Base-by-base conservation (phyloP, 2,888 invertebrate species). In the Troglohyphantes excavatus region DNA sequence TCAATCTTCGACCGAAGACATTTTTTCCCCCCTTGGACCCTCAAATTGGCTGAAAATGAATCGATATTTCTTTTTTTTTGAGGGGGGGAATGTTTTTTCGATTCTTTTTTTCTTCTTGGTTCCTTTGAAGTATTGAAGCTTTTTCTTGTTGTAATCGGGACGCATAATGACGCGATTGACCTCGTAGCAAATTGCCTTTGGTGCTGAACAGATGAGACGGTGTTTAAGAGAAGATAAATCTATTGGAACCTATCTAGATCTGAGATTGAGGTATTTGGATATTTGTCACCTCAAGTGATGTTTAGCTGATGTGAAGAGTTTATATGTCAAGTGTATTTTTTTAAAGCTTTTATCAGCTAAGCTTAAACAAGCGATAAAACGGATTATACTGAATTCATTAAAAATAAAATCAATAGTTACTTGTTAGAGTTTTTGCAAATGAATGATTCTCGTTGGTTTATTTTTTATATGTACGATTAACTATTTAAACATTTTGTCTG, bases 111-210 rank as follows among this genome's bases (percentile, higher is more conserved):
- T n/a, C 33, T n/a, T 59, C 1, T 65, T 59, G 46, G 59, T 29
- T 75, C 46, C 61, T 61, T 59, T 23, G 23, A 59, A 78, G 65
- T 43, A 63, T 65, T 39, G 65, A 39, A 43, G 65, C 43, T 33
- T 78, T 27, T 61, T 33, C 43, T 23, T 26, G 2, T 63, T 78
- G 65, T 78, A 65, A 78, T 78, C 43, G 39, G 39, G 43, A 17
- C 39, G 39, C 63, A 65, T 78, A 78, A 78, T 53, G 78, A 65
- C 39, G 65, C 65, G 78, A 78, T 65, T 78, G 78, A 78, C 78
- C 63, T 26, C 53, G 6, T 43, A 78, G 63, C 65, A 78, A 78
- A 78, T 78, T 63, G 78, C 78, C 61, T 61, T 61, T 61, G 61
- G 63, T 23, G 43, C 39, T 33, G 23, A 65, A 65, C 63, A 33